phyloP scores from a whole-genome alignment of 1,140 invertebrate genomes.

The Monochamus saltuarius region DNA sequence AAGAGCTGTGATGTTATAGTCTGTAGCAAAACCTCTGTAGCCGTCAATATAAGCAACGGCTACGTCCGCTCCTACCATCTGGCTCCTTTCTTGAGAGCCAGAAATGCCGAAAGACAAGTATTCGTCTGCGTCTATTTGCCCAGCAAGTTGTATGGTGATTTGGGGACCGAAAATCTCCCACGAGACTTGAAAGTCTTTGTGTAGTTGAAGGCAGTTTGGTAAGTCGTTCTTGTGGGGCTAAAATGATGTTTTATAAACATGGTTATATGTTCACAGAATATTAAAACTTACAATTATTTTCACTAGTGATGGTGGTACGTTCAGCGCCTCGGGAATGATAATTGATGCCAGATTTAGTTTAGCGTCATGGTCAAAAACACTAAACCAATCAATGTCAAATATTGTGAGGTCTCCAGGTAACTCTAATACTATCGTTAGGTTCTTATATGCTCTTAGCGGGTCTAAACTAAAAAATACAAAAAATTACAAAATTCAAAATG shows the following conservation, averaged over 20 bases:
- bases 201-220: slow-evolving; percentile 84
- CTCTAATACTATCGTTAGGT: slow-evolving; percentile 73
- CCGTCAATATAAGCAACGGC: slow-evolving; percentile 75
- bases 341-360: slow-evolving; percentile 76
- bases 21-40: slow-evolving; percentile 69
- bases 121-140: slow-evolving; percentile 72
- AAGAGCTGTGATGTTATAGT: slow-evolving; percentile 84
- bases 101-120: slow-evolving; percentile 89
- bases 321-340: slow-evolving; percentile 76
- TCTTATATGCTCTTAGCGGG: slow-evolving; percentile 68
- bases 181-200: slow-evolving; percentile 77
- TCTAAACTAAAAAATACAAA: slow-evolving; percentile 63
- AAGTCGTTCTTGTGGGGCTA: slow-evolving; percentile 60
- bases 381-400: slow-evolving; percentile 84
- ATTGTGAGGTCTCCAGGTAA: slow-evolving; percentile 82
- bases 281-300: slow-evolving; percentile 55
- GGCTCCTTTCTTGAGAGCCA: slow-evolving; percentile 66
- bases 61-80: slow-evolving; percentile 86
- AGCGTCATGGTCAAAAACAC: slow-evolving; percentile 73
- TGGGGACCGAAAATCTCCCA: slow-evolving; percentile 91
- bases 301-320: slow-evolving; percentile 80
- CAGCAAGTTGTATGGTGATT: slow-evolving; percentile 83
- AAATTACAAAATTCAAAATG: too few species aligned
- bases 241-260: slow-evolving; percentile 3
- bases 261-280: not conserved